Base-by-base conservation (phyloP, 2,888 invertebrate genomes). In the Drosophila acutilabella region DNA sequence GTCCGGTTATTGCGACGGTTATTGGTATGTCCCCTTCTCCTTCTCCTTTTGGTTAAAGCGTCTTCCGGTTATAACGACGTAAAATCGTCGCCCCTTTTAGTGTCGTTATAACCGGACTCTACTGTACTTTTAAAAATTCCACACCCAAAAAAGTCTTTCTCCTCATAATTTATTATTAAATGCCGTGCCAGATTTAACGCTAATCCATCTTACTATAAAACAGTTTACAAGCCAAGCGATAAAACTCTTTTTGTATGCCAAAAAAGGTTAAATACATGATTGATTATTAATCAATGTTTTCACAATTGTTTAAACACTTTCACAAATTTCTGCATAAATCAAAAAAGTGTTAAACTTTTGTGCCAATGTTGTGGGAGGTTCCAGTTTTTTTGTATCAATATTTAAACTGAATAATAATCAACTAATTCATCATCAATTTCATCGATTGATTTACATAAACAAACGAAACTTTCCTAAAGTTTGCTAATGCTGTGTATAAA, bases 391-490 rank as follows among this genome's bases (percentile, higher is more conserved):
- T 36, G 11, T 36, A 18, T 11, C 45, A 41, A 4, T 40, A n/a
- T 53, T 30, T 36, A 30, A 58, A 54, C 16, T 58, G 54, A 40
- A 45, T 48, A 30, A 47, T 54, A 38, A 61, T 54, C 57, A 26
- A 36, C 40, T 50, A 53, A 71, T 72, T 75, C 58, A 73, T 78
- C 68, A 75, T 73, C n/a, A 73, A 61, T 68, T 78, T 54, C 56
- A 57, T 47, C 68, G 68, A 73, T 72, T 68, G 68, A 73, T 68
- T 78, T 68, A 41, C 73, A 78, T 68, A 73, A 73, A 50, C 51
- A 51, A 5, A 45, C 53, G 50, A 26, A 44, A 38, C 53, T 41
- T 45, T 42, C 61, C 33, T 47, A 54, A 52, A 10, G 10, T 5
- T 11, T 5, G 6, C 13, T 13, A n/a, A 50, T 20, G 10, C 23